phyloP scores from a whole-genome alignment of 2,888 invertebrate species.

The Agrochola circellaris region DNA sequence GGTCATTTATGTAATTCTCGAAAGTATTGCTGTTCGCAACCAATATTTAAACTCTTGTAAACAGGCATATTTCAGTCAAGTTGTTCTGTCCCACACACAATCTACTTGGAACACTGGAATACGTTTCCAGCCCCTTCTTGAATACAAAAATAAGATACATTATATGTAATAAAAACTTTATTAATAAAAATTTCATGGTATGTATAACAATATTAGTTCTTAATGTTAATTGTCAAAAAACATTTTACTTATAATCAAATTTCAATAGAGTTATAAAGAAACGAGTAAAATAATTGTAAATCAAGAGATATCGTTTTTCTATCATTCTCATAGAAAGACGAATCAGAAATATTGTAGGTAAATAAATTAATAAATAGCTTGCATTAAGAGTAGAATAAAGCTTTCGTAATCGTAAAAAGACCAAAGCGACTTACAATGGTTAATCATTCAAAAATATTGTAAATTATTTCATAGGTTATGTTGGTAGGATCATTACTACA shows the following conservation, averaged over 20 bases:
- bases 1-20: not conserved
- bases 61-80: conserved; percentile 12
- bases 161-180: conserved; percentile 71
- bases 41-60: conserved; percentile 8
- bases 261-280: conserved; percentile 48
- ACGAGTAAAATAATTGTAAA: conserved; percentile 39
- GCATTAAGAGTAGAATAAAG: conserved; percentile 51
- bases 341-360: conserved; percentile 51
- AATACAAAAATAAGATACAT: conserved; percentile 16
- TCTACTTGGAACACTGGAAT: not conserved
- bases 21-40: not conserved
- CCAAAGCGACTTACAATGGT: conserved; percentile 38
- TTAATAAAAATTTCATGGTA: conserved; percentile 72
- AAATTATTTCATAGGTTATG: conserved; percentile 47
- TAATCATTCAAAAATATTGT: conserved; percentile 55
- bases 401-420: conserved; percentile 45
- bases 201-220: conserved; percentile 78
- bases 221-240: conserved; percentile 57
- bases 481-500: conserved; percentile 51
- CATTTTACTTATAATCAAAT: conserved; percentile 51
- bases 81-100: not conserved
- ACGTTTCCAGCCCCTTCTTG: not conserved
- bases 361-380: conserved; percentile 65
- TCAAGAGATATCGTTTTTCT: conserved; percentile 61
- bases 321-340: conserved; percentile 53